Evolutionary conservation across 2,888 invertebrate genomes (phyloP).

Genomic region (Eulithis prunata): DNA sequence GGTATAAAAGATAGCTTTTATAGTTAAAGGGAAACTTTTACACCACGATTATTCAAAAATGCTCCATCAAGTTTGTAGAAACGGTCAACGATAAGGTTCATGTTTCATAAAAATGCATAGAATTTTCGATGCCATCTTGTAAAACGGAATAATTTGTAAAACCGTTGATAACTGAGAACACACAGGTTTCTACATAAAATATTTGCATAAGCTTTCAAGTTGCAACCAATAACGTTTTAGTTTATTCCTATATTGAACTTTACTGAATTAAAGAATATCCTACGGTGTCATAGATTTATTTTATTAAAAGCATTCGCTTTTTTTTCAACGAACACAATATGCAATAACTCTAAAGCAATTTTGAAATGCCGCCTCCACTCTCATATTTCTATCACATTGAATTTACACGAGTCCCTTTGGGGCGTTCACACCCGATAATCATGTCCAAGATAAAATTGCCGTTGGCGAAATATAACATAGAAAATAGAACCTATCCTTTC

Average conservation of each 20-base stretch:
- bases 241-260: too few species aligned
- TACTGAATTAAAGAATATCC: too few species aligned
- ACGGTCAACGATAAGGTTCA: background rate
- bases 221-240: too few species aligned
- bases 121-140: background rate
- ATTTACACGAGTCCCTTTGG: slow-evolving; percentile 58
- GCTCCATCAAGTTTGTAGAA: slow-evolving; percentile 1
- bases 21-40: slow-evolving; percentile 1
- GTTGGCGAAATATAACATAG: slow-evolving; percentile 40
- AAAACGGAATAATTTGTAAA: slow-evolving; percentile 5
- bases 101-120: slow-evolving; percentile 1
- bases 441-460: slow-evolving; percentile 71
- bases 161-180: slow-evolving; percentile 1
- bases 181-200: background rate
- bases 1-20: slow-evolving; percentile 22
- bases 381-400: slow-evolving; percentile 37
- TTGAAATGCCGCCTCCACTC: slow-evolving; percentile 35
- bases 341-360: slow-evolving; percentile 28
- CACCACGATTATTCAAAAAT: slow-evolving; percentile 7
- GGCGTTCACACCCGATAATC: slow-evolving; percentile 78
- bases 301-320: slow-evolving; percentile 6
- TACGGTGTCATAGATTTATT: background rate
- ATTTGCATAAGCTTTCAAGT: background rate
- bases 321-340: slow-evolving; percentile 29
- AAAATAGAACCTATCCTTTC: background rate